These are phyloP conservation scores for Drosophila kepulauana DNA, from an alignment of 1,140 invertebrate genomes.

Conservation along the genomic window DNA sequence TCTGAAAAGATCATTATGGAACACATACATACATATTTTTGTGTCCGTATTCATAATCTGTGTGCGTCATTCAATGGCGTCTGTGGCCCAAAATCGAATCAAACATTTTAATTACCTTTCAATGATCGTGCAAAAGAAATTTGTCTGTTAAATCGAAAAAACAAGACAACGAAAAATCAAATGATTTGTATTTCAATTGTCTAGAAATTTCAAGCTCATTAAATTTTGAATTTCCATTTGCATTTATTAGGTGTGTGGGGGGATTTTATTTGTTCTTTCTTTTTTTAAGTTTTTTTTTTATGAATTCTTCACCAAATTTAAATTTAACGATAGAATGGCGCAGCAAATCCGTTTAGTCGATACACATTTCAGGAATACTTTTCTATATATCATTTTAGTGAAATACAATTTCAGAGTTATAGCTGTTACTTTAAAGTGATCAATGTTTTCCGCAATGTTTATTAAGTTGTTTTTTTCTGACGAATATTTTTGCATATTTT, in stretches of 20 bases:
- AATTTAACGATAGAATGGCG: neutral
- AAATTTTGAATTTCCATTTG: constrained; percentile 58
- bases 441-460: neutral
- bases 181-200: constrained; percentile 58
- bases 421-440: too few species aligned
- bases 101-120: constrained; percentile 84
- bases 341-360: neutral
- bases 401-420: neutral
- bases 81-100: constrained; percentile 54
- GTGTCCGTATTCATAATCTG: neutral
- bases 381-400: neutral
- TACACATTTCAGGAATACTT: neutral
- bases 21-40: constrained; percentile 49
- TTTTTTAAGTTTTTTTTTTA: neutral
- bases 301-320: neutral
- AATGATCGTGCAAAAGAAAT: constrained; percentile 82
- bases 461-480: neutral
- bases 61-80: constrained; percentile 60
- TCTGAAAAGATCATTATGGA: constrained; percentile 58
- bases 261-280: constrained; percentile 27
- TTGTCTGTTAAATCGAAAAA: constrained; percentile 32
- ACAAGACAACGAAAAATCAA: constrained; percentile 29
- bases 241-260: constrained; percentile 18
- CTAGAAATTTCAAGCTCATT: constrained; percentile 67
- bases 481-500: constrained; percentile 17